Evolutionary conservation across 2,888 invertebrate genomes (phyloP).

Genomic region (Lutraria lutraria): DNA sequence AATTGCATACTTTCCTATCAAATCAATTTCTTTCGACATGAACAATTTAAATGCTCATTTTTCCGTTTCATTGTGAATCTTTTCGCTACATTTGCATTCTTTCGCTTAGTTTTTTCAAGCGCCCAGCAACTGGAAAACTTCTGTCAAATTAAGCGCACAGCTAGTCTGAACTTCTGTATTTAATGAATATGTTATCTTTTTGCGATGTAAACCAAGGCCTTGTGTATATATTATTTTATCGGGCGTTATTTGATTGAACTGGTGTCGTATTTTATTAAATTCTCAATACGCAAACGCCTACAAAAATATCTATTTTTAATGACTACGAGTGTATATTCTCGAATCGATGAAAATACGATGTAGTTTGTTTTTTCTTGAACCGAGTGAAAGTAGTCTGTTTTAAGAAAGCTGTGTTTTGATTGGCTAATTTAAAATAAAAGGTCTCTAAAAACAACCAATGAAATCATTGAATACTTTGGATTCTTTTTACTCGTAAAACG

Average conservation of each 20-base stretch:
- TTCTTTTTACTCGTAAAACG: too few relatives aligned
- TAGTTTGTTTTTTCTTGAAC: too few relatives aligned
- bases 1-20: not conserved
- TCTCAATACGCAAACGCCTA: not conserved
- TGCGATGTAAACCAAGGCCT: not conserved
- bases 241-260: not conserved
- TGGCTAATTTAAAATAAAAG: too few relatives aligned
- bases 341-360: too few relatives aligned
- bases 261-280: not conserved
- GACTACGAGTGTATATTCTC: too few relatives aligned
- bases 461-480: too few relatives aligned
- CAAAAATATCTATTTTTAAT: too few relatives aligned
- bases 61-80: not conserved
- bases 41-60: not conserved
- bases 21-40: not conserved
- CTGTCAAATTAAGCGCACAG: not conserved
- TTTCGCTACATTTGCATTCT: not conserved
- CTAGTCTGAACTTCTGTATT: not conserved
- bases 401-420: too few relatives aligned
- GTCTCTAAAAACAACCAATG: too few relatives aligned
- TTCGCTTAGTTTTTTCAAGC: not conserved
- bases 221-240: not conserved
- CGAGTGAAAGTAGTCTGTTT: too few relatives aligned
- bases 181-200: not conserved
- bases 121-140: not conserved